Evolutionary conservation across 2,888 invertebrate species (phyloP), one percentile per base, ranked within the genome.

Genomic region (Ethmia dodecea): DNA sequence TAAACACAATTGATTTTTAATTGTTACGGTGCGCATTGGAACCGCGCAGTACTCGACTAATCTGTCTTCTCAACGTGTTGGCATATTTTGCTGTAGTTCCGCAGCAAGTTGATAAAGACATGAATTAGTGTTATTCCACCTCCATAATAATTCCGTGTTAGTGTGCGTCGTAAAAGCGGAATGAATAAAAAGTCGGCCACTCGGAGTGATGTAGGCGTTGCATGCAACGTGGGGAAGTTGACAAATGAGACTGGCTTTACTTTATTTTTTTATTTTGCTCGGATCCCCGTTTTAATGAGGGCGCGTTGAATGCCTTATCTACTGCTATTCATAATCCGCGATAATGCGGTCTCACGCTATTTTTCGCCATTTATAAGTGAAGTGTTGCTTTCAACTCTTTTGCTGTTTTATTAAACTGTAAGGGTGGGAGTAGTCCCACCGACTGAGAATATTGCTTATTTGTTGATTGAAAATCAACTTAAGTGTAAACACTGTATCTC

Each of bases 211-310:
- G 59, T 63, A 60, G 55, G 55, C 60, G 55, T 55, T 58, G 63
- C 71, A 74, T 70, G 69, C 67, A 56, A 63, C 48, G 63, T 52
- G 51, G 57, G 59, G 56, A 64, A 67, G 66, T 76, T 79, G 78
- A 77, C 77, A 79, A 79, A 78, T 75, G 73, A 76, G 68, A 63
- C 60, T 50, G 63, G 64, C 55, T 63, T 65, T 58, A 56, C 55
- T 58, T 59, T 60, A 47, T 57, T 65, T 60, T 58, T 56, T 52
- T 52, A 56, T 55, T 55, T 60, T 43, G 41, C 50, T 38, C 47
- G 54, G 50, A 55, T 51, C 58, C 52, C 49, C 50, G 52, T 65
- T 70, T 68, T 75, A 74, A 75, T 72, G 72, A 74, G 69, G 61
- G 45, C 62, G 60, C 58, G 60, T 55, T 70, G 70, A 72, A 68